Base-by-base conservation (phyloP, 1,140 invertebrate species). In the Spodoptera litura region DNA sequence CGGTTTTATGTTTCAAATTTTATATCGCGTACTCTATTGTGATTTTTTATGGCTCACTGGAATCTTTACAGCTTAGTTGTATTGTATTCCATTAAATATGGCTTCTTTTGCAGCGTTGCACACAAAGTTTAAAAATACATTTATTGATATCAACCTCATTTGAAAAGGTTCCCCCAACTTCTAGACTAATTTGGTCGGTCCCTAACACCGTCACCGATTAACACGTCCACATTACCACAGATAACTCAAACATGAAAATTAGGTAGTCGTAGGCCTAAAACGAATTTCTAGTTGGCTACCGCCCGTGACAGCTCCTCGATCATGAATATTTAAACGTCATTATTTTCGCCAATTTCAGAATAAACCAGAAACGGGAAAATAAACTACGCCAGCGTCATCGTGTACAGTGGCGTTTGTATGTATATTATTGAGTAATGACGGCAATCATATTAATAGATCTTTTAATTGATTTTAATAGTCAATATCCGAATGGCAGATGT, bases 1-100 rank as follows among this genome's bases (percentile, higher is more conserved):
- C 53, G 49, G 61, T 64, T 83, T 83, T 85, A 83, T 80, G 80
- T 85, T 85, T 80, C 59, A 81, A 80, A 78, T 78, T 81, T 85
- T 80, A 81, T 83, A 79, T 79, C 76, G 81, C 72, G 15, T 59
- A 80, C 64, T 73, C 73, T 79, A 81, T 82, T 81, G 81, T 84
- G 64, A 72, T 74, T 81, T 83, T 66, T 80, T 84, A 84, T 78
- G 25, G 58, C 11, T 20, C 56, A 25, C n/a, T 78, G 55, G 44
- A n/a, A 76, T 70, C 55, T 78, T 81, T 76, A 78, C 49, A 49
- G 70, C 62, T 62, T 56, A 25, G 55, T 58, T 72, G 68, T 71
- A 15, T 51, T 51, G 35, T 68, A 35, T 20, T 73, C 12, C 71
- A 55, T 71, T 25, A 71, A 35, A 53, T 49, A 52, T 68, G 49